A percentile compares a stretch with the other conserved stretches of the same genome.
These are phyloP conservation scores for Calycopis cecrops DNA, from an alignment of 1,140 invertebrate genomes.

Conservation along the genomic window DNA sequence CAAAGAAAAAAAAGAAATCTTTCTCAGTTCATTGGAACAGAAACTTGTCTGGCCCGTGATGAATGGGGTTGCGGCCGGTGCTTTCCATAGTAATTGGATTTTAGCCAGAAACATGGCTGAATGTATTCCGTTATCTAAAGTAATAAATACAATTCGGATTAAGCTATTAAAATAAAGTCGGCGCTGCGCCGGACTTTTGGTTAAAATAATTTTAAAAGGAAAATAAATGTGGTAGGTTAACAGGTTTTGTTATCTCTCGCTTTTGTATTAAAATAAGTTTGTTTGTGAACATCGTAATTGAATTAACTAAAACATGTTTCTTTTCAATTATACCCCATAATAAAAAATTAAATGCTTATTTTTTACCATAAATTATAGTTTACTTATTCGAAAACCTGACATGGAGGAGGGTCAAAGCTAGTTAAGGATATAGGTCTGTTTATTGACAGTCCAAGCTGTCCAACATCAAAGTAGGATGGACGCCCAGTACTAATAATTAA, in stretches of 20 bases:
- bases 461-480: too few species aligned
- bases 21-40: slow-evolving; percentile 36
- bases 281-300: too few species aligned
- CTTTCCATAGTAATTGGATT: slow-evolving; percentile 32
- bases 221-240: slow-evolving; percentile 9
- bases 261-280: background rate
- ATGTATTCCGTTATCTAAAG: slow-evolving; percentile 31
- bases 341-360: too few species aligned
- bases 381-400: too few species aligned
- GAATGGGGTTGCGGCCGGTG: slow-evolving; percentile 32
- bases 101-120: slow-evolving; percentile 26
- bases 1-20: slow-evolving; percentile 35
- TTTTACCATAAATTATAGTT: too few species aligned
- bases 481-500: too few species aligned
- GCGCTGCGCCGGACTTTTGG: slow-evolving; percentile 1
- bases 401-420: too few species aligned
- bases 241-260: background rate
- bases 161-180: slow-evolving; percentile 17
- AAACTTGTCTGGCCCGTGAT: slow-evolving; percentile 37
- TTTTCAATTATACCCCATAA: too few species aligned
- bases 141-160: slow-evolving; percentile 18
- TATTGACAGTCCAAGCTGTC: too few species aligned
- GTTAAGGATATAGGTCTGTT: too few species aligned
- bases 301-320: too few species aligned
- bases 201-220: slow-evolving; percentile 7